Base-by-base conservation (phyloP, 1,140 invertebrate genomes). In the Mya arenaria region DNA sequence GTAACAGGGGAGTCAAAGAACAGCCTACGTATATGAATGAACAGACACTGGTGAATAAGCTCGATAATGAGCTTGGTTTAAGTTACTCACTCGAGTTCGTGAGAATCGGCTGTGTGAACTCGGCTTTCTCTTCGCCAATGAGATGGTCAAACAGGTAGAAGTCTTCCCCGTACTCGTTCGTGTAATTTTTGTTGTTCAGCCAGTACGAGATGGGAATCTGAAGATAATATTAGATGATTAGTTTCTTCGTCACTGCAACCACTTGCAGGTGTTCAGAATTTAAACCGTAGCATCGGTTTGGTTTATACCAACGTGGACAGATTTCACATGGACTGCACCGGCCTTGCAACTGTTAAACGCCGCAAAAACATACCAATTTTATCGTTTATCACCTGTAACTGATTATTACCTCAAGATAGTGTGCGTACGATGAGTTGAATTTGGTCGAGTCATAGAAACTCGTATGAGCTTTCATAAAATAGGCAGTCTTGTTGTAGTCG, bases 131-230 rank as follows among this genome's bases (percentile, higher is more conserved):
- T 60, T 85, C 84, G 17, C 84, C 84, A 48, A 83, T 77, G 17
- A 85, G 44, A 25, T 66, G 19, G 56, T 83, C 69, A 80, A 79
- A 85, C 10, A 75, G 44, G 36, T 36, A 66, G 62, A 72, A 85
- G 37, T 85, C 84, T 17, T 52, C 39, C 17, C 75, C 80, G 17
- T 66, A 56, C 17, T 66, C 72, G 17, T 60, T 48, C 1, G 56
- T 66, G 60, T 83, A 77, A n/a, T n/a, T n/a, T n/a, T 56, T 73
- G 65, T 86, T 83, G 17, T 58, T 62, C 34, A 86, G 34, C 85
- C 85, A 86, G 62, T 84, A 85, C 5, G 75, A 75, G 2, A 85
- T 74, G 8, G 74, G 71, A 19, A 85, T 71, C 84, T 85, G 75
- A 25, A 85, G 63, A n/a, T 55, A 25, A 36, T 4, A 56, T 63